phyloP scores from a whole-genome alignment of 2,113 vertebrate genomes.

The Phrynosoma blainvillii region DNA sequence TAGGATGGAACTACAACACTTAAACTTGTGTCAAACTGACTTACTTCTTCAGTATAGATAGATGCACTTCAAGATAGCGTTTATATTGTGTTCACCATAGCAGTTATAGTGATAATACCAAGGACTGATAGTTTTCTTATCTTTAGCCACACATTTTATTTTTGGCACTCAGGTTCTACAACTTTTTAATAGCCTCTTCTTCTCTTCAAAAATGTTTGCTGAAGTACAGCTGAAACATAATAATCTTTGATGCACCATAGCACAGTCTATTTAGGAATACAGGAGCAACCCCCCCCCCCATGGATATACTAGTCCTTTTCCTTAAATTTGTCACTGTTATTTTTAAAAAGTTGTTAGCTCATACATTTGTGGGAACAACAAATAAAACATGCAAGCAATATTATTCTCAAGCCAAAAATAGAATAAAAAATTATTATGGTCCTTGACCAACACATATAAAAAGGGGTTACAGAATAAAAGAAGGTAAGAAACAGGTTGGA shows the following conservation, averaged over 20 bases:
- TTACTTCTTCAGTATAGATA: too few relatives aligned
- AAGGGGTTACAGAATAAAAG: too few relatives aligned
- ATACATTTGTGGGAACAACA: background rate
- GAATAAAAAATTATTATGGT: too few relatives aligned
- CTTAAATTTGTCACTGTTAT: background rate
- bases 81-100: background rate
- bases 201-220: background rate
- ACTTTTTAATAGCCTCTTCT: background rate
- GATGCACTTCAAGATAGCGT: background rate
- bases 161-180: background rate
- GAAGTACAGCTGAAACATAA: too few relatives aligned
- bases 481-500: too few relatives aligned
- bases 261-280: background rate
- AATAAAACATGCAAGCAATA: background rate
- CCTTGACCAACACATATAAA: too few relatives aligned
- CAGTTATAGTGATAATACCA: background rate
- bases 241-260: too few relatives aligned
- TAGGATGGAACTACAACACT: too few relatives aligned
- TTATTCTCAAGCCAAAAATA: too few relatives aligned
- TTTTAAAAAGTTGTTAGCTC: background rate
- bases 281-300: too few relatives aligned
- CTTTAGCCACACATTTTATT: background rate
- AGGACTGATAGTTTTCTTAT: background rate
- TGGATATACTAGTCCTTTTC: background rate
- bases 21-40: too few relatives aligned